Conservation (phyloP, 1,140 invertebrate genomes). For the Nephila pilipes region DNA sequence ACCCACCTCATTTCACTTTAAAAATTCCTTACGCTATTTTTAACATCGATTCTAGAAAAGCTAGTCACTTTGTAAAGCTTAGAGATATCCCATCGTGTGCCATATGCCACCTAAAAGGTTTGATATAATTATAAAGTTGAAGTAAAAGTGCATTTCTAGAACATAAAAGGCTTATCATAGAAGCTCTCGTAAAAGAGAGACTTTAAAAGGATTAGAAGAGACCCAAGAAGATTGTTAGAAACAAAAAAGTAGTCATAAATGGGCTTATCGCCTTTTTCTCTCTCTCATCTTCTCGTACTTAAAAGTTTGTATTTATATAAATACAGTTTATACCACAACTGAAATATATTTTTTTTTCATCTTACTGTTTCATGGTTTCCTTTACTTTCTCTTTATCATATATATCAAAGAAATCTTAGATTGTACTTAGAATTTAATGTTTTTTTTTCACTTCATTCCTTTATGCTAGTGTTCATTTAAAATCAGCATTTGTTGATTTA, state of each 20-base stretch:
- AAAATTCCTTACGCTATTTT: background rate
- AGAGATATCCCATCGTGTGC: background rate
- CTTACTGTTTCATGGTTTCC: background rate
- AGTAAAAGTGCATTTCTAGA: background rate
- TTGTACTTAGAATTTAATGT: no score
- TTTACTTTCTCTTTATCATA: background rate
- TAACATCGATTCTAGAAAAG: background rate
- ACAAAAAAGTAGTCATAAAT: slow-evolving; percentile 20
- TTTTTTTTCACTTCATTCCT: no score
- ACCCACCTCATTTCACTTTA: background rate
- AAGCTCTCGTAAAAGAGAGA: background rate
- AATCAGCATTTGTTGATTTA: no score
- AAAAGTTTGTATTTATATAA: background rate
- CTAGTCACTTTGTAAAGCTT: background rate
- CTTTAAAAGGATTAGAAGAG: slow-evolving; percentile 44
- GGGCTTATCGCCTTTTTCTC: slow-evolving; percentile 20
- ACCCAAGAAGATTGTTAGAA: background rate
- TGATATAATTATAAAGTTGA: background rate
- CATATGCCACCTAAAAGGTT: background rate
- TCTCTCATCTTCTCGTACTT: background rate
- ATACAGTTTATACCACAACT: background rate
- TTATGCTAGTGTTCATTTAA: no score
- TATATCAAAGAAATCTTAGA: no score
- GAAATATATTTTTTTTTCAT: background rate
- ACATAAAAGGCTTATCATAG: slow-evolving; percentile 14